Evolutionary conservation across 2,113 vertebrate genomes (phyloP), one percentile per base, ranked within the genome.

Genomic region (Eonycteris spelaea): DNA sequence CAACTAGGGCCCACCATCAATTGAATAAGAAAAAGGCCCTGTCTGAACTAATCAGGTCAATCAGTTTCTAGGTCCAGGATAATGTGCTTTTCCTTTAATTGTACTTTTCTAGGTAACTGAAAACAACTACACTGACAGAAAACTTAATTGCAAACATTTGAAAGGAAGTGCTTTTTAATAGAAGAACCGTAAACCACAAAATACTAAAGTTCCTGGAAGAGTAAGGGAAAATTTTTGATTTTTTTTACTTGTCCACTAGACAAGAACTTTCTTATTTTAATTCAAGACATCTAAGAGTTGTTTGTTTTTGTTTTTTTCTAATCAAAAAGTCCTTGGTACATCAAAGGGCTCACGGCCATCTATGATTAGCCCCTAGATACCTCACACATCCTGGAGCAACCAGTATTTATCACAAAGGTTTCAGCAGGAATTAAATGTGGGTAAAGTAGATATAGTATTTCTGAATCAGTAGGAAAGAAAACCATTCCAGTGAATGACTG

Each of bases 101-200:
- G 24, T 82, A 21, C 7, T 80, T 70, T 84, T 94, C 78, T 91
- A 93, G 45, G 40, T 74, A 70, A 84, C 70, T 70, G n/a, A 96
- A 83, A 83, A 91, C 40, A 87, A 24, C 67, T 40, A 75, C 71
- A 71, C 35, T 79, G 45, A 84, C 26, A 96, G 80, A 94, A 87
- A 88, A 91, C 30, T 7, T 87, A 59, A 78, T 40, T 70, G 55
- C 45, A 83, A 84, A 40, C 59, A 6, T 61, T 91, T 80, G 26
- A 85, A 92, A 92, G 19, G 22, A 84, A 91, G 73, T 86, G 35
- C 14, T 84, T 90, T 74, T 75, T 30, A 55, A 53, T 13, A 82
- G 84, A 59, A 71, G 57, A 77, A 73, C 22, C 82, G n/a, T 35
- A 89, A 93, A 77, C 28, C 28, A 67, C 40, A 95, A 95, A 86